These are phyloP conservation scores for Drosophila micromelanica DNA, from an alignment of 1,140 invertebrate genomes.

Conservation along the genomic window DNA sequence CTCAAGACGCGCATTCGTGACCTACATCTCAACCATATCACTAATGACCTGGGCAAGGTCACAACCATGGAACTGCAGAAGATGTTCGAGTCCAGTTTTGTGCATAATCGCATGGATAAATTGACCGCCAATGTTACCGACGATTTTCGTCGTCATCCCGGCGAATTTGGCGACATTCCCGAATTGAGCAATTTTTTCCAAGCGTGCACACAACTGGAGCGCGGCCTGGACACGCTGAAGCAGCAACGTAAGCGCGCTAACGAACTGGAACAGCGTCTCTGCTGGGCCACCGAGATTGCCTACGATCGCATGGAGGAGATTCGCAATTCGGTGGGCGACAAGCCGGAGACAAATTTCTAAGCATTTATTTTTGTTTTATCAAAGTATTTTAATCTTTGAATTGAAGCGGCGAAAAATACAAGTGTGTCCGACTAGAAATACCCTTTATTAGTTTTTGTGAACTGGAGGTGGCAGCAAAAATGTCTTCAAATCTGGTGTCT, in stretches of 20 bases:
- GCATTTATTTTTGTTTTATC: neutral
- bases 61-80: conserved; percentile 58
- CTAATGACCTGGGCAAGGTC: conserved; percentile 43
- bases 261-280: conserved; percentile 65
- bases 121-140: conserved; percentile 57
- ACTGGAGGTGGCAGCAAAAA: no score
- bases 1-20: conserved; percentile 70
- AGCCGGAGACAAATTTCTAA: conserved; percentile 62
- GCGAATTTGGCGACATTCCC: conserved; percentile 81
- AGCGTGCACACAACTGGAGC: conserved; percentile 73
- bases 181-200: conserved; percentile 75
- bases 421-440: no score
- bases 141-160: conserved; percentile 74
- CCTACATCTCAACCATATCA: conserved; percentile 54
- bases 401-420: neutral
- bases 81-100: conserved; percentile 56
- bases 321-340: conserved; percentile 51
- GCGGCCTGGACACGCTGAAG: conserved; percentile 63
- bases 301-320: conserved; percentile 77
- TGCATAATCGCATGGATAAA: conserved; percentile 62
- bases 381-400: conserved; percentile 5
- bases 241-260: conserved; percentile 58
- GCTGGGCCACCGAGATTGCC: conserved; percentile 66
- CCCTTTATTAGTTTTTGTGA: no score
- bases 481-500: no score